These are phyloP conservation scores for Ctenoplectra terminalis DNA, from an alignment of 1,140 invertebrate species.

Conservation along the genomic window DNA sequence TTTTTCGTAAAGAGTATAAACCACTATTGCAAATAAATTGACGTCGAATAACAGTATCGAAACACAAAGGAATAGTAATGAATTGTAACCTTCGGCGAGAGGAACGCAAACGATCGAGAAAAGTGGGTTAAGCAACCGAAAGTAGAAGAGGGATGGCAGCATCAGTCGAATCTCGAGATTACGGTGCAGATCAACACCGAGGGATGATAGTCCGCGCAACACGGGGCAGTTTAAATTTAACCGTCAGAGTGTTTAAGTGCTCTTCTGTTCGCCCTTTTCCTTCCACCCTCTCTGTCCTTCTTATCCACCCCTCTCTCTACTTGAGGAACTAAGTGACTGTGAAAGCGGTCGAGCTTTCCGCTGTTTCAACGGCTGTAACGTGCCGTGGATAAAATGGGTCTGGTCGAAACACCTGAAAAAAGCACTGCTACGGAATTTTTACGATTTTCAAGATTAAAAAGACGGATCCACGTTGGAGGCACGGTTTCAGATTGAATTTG, in stretches of 20 bases:
- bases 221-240: constrained; percentile 72
- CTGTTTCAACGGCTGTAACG: constrained; percentile 45
- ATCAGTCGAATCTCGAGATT: constrained; percentile 43
- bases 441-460: background rate
- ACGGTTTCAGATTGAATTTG: too few species aligned
- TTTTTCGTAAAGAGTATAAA: too few species aligned
- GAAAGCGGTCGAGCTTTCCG: constrained; percentile 61
- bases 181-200: constrained; percentile 55
- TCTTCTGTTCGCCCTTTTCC: constrained; percentile 53
- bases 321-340: constrained; percentile 67
- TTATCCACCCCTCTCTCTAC: constrained; percentile 39
- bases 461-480: too few species aligned
- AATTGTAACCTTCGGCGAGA: background rate
- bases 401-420: constrained; percentile 30
- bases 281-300: constrained; percentile 35
- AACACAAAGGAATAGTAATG: background rate
- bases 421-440: background rate
- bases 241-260: constrained; percentile 71
- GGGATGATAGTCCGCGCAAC: constrained; percentile 53
- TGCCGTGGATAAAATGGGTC: constrained; percentile 25
- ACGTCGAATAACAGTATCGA: background rate
- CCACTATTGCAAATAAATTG: too few species aligned
- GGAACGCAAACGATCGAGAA: background rate
- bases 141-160: background rate
- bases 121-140: background rate